A percentile compares a stretch with the other conserved stretches of the same genome.
Evolutionary conservation across 2,888 invertebrate genomes (phyloP).

Genomic region (Monopis laevigella): DNA sequence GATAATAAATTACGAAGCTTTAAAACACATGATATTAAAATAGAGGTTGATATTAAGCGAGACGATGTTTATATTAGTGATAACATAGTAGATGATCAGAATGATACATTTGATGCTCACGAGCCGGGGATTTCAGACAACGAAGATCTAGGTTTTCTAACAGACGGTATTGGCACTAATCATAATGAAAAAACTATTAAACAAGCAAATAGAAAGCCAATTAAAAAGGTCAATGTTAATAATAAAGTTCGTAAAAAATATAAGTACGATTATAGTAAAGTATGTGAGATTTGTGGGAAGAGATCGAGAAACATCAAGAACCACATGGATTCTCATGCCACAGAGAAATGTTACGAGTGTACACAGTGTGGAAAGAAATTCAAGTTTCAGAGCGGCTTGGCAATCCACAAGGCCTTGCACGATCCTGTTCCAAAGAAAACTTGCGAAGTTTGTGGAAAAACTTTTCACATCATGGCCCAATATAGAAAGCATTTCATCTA

Average conservation of each 20-base stretch:
- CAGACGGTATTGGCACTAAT: background rate
- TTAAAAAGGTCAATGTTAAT: constrained; percentile 24
- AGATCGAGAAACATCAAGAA: constrained; percentile 45
- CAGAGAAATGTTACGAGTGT: constrained; percentile 46
- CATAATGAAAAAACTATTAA: constrained; percentile 19
- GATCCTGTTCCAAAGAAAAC: constrained; percentile 55
- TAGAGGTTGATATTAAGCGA: constrained; percentile 24
- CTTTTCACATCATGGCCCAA: constrained; percentile 58
- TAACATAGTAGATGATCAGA: background rate
- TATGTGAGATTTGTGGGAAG: constrained; percentile 58
- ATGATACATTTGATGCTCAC: constrained; percentile 20
- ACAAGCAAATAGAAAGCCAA: too few relatives aligned
- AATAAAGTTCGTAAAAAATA: constrained; percentile 32
- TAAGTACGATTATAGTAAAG: constrained; percentile 53
- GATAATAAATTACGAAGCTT: constrained; percentile 35
- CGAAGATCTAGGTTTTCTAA: background rate
- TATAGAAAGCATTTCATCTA: constrained; percentile 59
- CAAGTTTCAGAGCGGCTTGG: constrained; percentile 54
- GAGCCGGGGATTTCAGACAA: constrained; percentile 1
- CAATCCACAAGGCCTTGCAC: constrained; percentile 53
- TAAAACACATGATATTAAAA: constrained; percentile 29
- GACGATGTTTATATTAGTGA: background rate
- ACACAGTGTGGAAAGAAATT: constrained; percentile 57
- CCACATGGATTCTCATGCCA: constrained; percentile 53
- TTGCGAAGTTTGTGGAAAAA: constrained; percentile 62